Conservation (phyloP, 2,113 vertebrate species). For the Hirundichthys speculiger region DNA sequence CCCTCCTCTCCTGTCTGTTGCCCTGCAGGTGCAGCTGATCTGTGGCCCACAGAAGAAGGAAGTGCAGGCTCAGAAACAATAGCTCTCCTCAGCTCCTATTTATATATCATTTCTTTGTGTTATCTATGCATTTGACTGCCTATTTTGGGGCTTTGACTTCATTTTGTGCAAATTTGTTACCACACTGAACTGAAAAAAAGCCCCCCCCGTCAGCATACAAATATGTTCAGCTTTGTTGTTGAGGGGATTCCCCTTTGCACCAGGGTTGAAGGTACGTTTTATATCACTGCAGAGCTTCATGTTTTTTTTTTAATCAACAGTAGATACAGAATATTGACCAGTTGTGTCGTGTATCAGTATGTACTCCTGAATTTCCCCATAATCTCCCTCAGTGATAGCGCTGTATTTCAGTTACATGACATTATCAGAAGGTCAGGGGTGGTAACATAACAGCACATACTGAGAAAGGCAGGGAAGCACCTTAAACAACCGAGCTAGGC, state of each 20-base stretch:
- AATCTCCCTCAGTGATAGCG: background rate
- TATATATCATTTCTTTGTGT: conserved; percentile 61
- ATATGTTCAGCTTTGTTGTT: conserved; percentile 16
- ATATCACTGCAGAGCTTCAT: background rate
- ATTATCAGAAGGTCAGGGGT: background rate
- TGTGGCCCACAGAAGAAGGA: conserved; percentile 51
- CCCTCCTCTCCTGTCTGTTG: conserved; percentile 43
- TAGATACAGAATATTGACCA: background rate
- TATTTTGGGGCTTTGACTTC: conserved; percentile 39
- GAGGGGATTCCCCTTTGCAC: conserved; percentile 22
- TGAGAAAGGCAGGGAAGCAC: conserved; percentile 15
- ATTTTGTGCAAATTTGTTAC: conserved; percentile 20
- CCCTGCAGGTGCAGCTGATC: conserved; percentile 75
- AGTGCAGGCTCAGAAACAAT: conserved; percentile 71
- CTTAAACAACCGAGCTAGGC: background rate
- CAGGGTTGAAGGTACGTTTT: conserved; percentile 10
- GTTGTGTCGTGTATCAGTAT: background rate
- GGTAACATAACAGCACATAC: background rate
- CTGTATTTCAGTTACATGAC: background rate
- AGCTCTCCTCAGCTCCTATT: conserved; percentile 63
- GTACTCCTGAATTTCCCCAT: background rate
- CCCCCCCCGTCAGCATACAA: conserved; percentile 29
- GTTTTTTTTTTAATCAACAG: background rate
- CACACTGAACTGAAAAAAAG: conserved; percentile 15
- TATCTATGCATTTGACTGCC: conserved; percentile 52